Evolutionary conservation across 1,140 invertebrate species (phyloP).

Genomic region (Orius insidiosus): DNA sequence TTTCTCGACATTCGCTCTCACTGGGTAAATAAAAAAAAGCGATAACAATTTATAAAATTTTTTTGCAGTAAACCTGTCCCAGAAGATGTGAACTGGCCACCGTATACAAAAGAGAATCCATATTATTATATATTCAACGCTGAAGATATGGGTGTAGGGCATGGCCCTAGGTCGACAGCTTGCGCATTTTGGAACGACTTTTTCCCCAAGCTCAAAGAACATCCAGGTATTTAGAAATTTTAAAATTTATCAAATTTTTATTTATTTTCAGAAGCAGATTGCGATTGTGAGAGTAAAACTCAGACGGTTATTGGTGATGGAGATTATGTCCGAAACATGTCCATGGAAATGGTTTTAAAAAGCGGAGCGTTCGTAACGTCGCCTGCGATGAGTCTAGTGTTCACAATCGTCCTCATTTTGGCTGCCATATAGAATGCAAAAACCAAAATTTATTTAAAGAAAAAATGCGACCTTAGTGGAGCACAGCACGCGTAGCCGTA

Average conservation of each 20-base stretch:
- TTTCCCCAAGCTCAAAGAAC: conserved; percentile 62
- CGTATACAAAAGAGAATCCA: conserved; percentile 65
- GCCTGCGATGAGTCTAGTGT: neutral
- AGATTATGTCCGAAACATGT: too few species aligned
- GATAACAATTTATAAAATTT: neutral
- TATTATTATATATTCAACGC: conserved; percentile 80
- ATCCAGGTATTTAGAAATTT: conserved; percentile 36
- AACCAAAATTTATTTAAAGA: too few species aligned
- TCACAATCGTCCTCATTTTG: conserved; percentile 4
- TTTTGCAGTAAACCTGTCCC: conserved; percentile 53
- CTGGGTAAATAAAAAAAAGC: conserved; percentile 47
- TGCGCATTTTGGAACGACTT: conserved; percentile 95
- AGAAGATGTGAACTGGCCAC: conserved; percentile 70
- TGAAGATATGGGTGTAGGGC: conserved; percentile 46
- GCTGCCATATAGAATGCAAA: conserved; percentile 1
- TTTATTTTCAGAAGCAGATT: too few species aligned
- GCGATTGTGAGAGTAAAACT: too few species aligned
- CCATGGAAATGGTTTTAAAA: neutral
- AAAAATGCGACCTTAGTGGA: conserved; percentile 6
- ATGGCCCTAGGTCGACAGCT: conserved; percentile 63
- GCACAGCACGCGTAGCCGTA: conserved; percentile 12
- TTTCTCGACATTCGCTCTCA: conserved; percentile 70
- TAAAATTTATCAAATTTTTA: too few species aligned
- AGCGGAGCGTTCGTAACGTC: neutral
- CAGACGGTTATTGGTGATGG: too few species aligned